Percentiles rank a stretch among this genome's conserved stretches.
Evolutionary conservation across 1,140 invertebrate species (phyloP).

Genomic region (Drosophila mojavensis): DNA sequence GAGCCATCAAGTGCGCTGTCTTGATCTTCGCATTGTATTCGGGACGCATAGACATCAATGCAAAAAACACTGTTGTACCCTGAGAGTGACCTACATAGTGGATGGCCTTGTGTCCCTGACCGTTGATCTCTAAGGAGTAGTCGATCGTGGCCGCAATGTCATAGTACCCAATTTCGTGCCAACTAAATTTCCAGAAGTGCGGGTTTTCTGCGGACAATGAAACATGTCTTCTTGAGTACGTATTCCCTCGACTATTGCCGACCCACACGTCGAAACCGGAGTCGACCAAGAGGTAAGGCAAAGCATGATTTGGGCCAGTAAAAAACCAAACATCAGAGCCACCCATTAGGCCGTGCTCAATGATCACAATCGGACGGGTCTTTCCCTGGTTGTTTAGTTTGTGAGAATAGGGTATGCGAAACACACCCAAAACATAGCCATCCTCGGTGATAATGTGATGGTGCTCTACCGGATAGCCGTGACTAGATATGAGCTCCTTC

Average conservation of each 20-base stretch:
- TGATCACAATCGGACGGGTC: slow-evolving; percentile 86
- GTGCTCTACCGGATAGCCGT: slow-evolving; percentile 85
- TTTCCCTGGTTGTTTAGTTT: slow-evolving; percentile 49
- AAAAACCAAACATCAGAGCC: slow-evolving; percentile 90
- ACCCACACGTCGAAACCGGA: slow-evolving; percentile 89
- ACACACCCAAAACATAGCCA: slow-evolving; percentile 85
- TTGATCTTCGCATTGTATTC: slow-evolving; percentile 86
- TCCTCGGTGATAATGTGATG: slow-evolving; percentile 85
- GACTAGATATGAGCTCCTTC: slow-evolving; percentile 54
- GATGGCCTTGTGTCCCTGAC: slow-evolving; percentile 84
- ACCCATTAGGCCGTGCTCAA: slow-evolving; percentile 89
- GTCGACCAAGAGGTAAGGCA: slow-evolving; percentile 86
- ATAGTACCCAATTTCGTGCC: slow-evolving; percentile 88
- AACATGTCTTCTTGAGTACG: slow-evolving; percentile 85
- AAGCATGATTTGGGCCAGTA: slow-evolving; percentile 86
- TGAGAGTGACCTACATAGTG: slow-evolving; percentile 89
- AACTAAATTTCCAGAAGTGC: slow-evolving; percentile 86
- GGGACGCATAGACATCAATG: slow-evolving; percentile 85
- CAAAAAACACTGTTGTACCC: slow-evolving; percentile 86
- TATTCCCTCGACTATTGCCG: slow-evolving; percentile 85
- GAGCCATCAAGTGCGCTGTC: slow-evolving; percentile 86
- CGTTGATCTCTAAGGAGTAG: slow-evolving; percentile 86
- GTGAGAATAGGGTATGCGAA: slow-evolving; percentile 84
- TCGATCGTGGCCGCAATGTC: slow-evolving; percentile 89
- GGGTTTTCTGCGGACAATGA: slow-evolving; percentile 84